Base-by-base conservation (phyloP, 64 coral and sea anemone species). In the Pocillopora verrucosa region DNA sequence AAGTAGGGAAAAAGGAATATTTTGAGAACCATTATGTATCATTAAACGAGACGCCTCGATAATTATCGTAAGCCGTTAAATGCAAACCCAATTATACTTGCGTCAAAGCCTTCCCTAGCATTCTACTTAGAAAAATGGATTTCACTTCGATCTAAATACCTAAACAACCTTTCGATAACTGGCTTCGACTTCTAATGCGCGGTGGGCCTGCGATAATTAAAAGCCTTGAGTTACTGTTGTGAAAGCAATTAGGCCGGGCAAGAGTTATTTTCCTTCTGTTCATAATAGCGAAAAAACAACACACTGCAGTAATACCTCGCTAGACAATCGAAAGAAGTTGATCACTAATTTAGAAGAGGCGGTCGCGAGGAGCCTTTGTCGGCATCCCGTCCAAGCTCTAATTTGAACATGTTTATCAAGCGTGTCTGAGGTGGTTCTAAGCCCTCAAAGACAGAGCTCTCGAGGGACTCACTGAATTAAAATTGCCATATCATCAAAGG, bases 401-500 rank as follows among this genome's bases (percentile, higher is more conserved):
- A 85, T 85, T 85, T 85, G 19, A 19, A 37, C 56, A 72, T 83
- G 64, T 65, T 85, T 85, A 85, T 85, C 82, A 12, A 58, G 37
- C 64, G 36, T 72, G 63, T 19, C 63, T 15, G 24, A 58, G 38
- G 62, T 56, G 38, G 58, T 63, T 63, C 34, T 34, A 81, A 81
- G 63, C 20, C 45, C 58, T 62, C 26, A 85, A 15, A 22, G 35
- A 56, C 69, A 85, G 34, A 51, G n/a, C 61, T 85, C 82, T 85
- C 82, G 22, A 72, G 82, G 65, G 82, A 85, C 82, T 25, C 57
- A 5, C 82, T 85, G 82, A 85, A 85, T 85, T 85, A 85, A 85
- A 85, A 85, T 85, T 85, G 82, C 65, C 82, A 72, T 85, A 85
- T 85, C 82, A 85, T 85, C 82, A 72, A 85, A 85, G 64, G 82